Base-by-base conservation (phyloP, 2,797 vertebrate genomes). In the Bovichtus diacanthus region DNA sequence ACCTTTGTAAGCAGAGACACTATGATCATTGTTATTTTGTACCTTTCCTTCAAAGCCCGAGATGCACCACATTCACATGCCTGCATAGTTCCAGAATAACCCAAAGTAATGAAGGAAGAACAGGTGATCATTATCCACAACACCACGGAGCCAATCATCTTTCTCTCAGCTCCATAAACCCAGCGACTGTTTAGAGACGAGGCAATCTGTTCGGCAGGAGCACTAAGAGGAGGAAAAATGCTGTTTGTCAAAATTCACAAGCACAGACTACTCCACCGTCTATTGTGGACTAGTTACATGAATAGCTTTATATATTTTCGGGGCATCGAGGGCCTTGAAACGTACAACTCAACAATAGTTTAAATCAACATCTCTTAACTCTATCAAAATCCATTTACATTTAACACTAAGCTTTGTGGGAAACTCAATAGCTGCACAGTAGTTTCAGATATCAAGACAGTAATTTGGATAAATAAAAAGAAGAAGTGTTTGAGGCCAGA, bases 101-200 rank as follows among this genome's bases (percentile, higher is more conserved):
- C 50, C 65, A 61, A 75, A 36, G 54, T 68, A 81, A 82, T 74
- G 36, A 78, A 54, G 29, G 38, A 59, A 50, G 59, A 63, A 67
- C 63, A 79, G 44, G 10, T 12, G 18, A 51, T 81, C 49, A 76
- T 87, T 83, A 86, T 74, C 77, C 62, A 65, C 78, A 81, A 81
- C 74, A 51, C 23, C n/a, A n/a, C n/a, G n/a, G n/a, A n/a, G n/a
- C n/a, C n/a, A 68, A 63, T 78, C 73, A 62, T 77, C 67, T 56
- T 56, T 53, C 54, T 58, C 75, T 66, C 56, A 60, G 67, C 61
- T 38, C 46, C 21, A 4, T 15, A 56, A 41, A 62, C 3, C 10
- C 9, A 5, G 16, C 61, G 44, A 38, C 50, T 58, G 49, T 82
- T 83, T 53, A 25, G 70, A 82, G 55, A 67, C 23, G 8, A 56